A percentile compares a stretch with the other conserved stretches of the same genome.
Evolutionary conservation across 2,888 invertebrate species (phyloP).

Genomic region (Chromoteleia sp.): DNA sequence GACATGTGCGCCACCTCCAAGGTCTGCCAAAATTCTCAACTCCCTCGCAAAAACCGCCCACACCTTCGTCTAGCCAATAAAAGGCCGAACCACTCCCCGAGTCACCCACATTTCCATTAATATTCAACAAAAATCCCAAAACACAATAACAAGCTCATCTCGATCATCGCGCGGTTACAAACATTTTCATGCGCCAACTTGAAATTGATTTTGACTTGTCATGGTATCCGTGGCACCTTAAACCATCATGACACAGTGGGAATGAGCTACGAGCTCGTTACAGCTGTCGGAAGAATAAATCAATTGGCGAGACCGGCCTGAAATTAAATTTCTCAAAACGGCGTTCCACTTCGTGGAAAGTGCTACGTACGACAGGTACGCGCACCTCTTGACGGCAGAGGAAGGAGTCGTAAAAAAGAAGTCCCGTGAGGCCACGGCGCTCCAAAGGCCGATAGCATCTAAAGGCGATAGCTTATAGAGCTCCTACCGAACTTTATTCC

Average conservation of each 20-base stretch:
- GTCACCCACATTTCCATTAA: constrained; percentile 36
- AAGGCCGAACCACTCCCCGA: constrained; percentile 16
- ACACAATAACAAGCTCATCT: constrained; percentile 46
- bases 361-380: constrained; percentile 61
- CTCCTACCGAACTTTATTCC: constrained; percentile 43
- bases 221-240: constrained; percentile 18
- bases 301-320: constrained; percentile 73
- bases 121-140: constrained; percentile 39
- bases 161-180: constrained; percentile 13
- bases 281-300: constrained; percentile 83
- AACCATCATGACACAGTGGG: constrained; percentile 27
- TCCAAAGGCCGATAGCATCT: constrained; percentile 46
- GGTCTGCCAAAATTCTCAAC: constrained; percentile 14
- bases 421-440: constrained; percentile 20
- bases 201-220: constrained; percentile 51
- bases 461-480: constrained; percentile 37
- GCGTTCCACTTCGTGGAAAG: constrained; percentile 72
- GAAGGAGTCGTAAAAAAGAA: constrained; percentile 68
- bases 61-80: constrained; percentile 2
- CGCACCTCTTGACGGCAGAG: constrained; percentile 62
- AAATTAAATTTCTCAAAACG: constrained; percentile 72
- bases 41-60: constrained; percentile 16
- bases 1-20: constrained; percentile 1
- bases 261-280: constrained; percentile 78
- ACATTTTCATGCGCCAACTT: constrained; percentile 22